Evolutionary conservation across 2,797 vertebrate species (phyloP), one percentile per base, ranked within the genome.

Genomic region (Gambelia wislizenii): DNA sequence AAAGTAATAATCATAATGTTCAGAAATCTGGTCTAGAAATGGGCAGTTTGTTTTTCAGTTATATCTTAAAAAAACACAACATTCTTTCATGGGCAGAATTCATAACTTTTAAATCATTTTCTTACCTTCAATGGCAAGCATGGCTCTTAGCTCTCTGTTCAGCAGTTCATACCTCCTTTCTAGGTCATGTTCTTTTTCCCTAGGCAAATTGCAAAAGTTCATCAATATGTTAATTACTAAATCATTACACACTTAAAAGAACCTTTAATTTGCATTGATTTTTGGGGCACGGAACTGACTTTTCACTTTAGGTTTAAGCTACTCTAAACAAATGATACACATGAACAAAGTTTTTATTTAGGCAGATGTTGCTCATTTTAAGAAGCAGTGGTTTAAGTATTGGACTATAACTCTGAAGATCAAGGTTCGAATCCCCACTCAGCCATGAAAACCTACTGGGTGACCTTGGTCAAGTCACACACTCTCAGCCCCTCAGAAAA

Each of bases 171-270:
- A 99, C 96, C 99, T 97, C 95, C 99, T 98, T 98, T 99, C 99
- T 96, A 99, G 98, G 98, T 99, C 99, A 87, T 99, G 99, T 96
- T 99, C 99, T 96, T 99, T 99, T 98, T 99, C 99, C 98, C 99
- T 99, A 98, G 97, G 97, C 98, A 98, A 98, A 98, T 98, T 97
- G 93, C 91, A 97, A 98, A 98, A 99, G 98, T 98, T 98, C 98
- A 99, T 99, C 99, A 99, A 99, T 99, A 99, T 99, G 98, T 98
- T 99, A 99, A 99, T 99, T 97, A 98, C 98, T 98, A 98, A 99
- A 99, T 99, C 99, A 99, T 99, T 99, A 99, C 98, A 98, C 98
- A 97, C 98, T 99, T 98, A 98, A 98, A 98, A 98, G 98, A 98
- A 98, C 97, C 98, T 98, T 98, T 98, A 99, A 98, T 97, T 98